Conservation (phyloP, 2,797 vertebrate species). For the Forpus xanthops region DNA sequence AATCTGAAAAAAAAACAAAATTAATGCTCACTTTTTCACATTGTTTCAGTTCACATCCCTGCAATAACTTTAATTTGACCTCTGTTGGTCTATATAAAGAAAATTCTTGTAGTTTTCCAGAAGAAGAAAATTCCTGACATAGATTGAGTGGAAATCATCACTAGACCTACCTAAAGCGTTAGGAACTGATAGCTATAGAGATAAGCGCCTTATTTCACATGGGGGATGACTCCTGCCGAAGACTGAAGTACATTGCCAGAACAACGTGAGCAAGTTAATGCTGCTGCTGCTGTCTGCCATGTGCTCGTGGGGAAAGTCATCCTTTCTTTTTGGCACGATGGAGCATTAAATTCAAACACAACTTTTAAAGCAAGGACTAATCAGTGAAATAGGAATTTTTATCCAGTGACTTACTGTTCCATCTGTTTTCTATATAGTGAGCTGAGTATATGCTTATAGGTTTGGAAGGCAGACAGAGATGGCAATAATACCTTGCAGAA, state of each 20-base stretch:
- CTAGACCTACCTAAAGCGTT: background rate
- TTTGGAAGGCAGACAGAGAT: background rate
- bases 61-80: background rate
- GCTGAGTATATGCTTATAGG: background rate
- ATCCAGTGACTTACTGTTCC: background rate
- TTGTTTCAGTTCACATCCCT: background rate
- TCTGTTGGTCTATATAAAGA: background rate
- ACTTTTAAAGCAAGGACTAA: background rate
- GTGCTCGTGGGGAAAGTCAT: accelerated
- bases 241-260: background rate
- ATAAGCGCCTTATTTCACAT: background rate
- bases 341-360: background rate
- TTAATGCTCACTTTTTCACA: background rate
- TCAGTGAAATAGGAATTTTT: background rate
- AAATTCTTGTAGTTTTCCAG: background rate
- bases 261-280: background rate
- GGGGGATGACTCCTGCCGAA: background rate
- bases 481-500: background rate
- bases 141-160: background rate
- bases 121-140: background rate
- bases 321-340: background rate
- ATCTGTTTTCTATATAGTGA: background rate
- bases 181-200: background rate
- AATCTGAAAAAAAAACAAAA: background rate
- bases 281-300: background rate